These are phyloP conservation scores for Polia nebulosa DNA, from an alignment of 2,888 invertebrate species.

Conservation along the genomic window DNA sequence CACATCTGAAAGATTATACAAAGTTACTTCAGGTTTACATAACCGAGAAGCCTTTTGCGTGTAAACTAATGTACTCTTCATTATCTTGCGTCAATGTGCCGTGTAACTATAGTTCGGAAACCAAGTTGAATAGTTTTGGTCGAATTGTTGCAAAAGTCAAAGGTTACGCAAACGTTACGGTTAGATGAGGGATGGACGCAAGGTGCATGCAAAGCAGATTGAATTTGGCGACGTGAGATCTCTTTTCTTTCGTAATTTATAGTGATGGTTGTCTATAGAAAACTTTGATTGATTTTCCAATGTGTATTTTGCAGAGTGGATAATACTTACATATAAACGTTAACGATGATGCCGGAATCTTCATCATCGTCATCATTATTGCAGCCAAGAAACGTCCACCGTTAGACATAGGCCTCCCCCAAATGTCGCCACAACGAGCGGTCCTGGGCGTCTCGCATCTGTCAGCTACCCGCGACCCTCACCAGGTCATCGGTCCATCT, in stretches of 20 bases:
- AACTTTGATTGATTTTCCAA: neutral
- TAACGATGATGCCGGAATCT: neutral
- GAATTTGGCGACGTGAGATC: constrained; percentile 41
- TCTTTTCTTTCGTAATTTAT: constrained; percentile 10
- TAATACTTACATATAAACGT: neutral
- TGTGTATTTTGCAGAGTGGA: no score
- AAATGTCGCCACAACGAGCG: no score
- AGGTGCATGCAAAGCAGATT: constrained; percentile 69
- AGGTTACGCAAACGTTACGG: constrained; percentile 71
- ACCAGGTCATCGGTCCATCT: no score
- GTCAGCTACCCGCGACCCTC: no score
- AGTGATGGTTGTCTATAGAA: neutral
- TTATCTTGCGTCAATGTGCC: constrained; percentile 70
- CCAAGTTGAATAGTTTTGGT: constrained; percentile 59
- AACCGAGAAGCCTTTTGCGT: constrained; percentile 63
- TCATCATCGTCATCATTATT: no score
- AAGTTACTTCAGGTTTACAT: constrained; percentile 70
- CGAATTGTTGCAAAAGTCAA: constrained; percentile 67
- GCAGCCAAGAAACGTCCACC: no score
- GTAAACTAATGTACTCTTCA: constrained; percentile 48
- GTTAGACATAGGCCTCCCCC: no score
- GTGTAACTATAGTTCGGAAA: constrained; percentile 67
- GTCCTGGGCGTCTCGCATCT: no score
- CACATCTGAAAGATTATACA: constrained; percentile 45
- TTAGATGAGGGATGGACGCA: constrained; percentile 74